Percentiles rank a stretch among this genome's conserved stretches.
phyloP scores from a whole-genome alignment of 2,797 vertebrate species.

The Tenualosa ilisha region DNA sequence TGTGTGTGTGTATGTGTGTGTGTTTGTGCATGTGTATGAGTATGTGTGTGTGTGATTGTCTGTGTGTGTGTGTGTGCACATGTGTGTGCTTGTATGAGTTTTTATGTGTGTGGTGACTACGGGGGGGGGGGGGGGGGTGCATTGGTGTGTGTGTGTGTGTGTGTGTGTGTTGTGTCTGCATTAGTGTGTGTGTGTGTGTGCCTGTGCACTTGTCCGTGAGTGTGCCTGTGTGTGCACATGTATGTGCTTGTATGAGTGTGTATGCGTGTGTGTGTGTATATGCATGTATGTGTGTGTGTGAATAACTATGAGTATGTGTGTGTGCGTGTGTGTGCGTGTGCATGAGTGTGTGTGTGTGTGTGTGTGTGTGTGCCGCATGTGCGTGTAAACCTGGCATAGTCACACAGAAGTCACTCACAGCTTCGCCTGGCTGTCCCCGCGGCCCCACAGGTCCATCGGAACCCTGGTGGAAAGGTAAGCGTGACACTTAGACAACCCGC shows the following conservation, averaged over 20 bases:
- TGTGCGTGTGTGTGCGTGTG: slow-evolving; percentile 15
- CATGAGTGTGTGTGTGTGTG: slow-evolving; percentile 15
- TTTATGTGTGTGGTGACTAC: neutral
- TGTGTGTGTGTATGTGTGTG: neutral
- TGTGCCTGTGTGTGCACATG: neutral
- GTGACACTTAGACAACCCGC: slow-evolving; percentile 32
- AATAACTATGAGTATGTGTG: slow-evolving; percentile 22
- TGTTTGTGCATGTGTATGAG: neutral
- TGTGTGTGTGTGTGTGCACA: neutral
- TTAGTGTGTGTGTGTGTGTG: no score
- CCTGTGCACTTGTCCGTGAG: no score
- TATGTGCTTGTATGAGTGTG: neutral
- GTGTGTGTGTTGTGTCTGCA: no score
- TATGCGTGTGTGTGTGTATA: neutral
- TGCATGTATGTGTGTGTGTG: slow-evolving; percentile 13
- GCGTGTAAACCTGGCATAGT: neutral
- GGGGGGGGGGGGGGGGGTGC: neutral
- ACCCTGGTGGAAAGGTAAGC: slow-evolving; percentile 72
- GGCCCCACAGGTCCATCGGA: slow-evolving; percentile 82
- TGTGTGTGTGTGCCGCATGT: slow-evolving; percentile 21
- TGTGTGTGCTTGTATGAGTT: neutral
- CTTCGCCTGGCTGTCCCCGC: slow-evolving; percentile 88
- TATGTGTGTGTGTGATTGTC: no score
- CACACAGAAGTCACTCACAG: slow-evolving; percentile 78
- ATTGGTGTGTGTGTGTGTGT: neutral